A percentile compares a stretch with the other conserved stretches of the same genome.
Conservation (phyloP, 2,113 vertebrate genomes). For the Poeciliopsis turrubarensis region DNA sequence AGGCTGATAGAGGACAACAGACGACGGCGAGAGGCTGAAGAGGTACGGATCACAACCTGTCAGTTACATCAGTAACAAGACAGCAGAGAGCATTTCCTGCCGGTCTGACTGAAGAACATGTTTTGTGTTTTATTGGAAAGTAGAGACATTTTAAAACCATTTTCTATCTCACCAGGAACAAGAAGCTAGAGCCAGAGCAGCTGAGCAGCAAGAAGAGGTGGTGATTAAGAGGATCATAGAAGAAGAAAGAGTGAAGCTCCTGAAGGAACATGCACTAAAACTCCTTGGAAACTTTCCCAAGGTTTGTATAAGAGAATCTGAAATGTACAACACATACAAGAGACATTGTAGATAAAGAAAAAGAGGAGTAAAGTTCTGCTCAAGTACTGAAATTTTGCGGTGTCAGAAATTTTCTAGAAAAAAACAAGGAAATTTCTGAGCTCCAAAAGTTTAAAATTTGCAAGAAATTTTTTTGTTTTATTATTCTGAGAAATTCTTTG, state of each 20-base stretch:
- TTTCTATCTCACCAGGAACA: slow-evolving; percentile 75
- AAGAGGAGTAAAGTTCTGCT: too few relatives aligned
- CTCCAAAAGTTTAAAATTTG: too few relatives aligned
- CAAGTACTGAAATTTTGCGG: too few relatives aligned
- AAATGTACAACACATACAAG: not conserved
- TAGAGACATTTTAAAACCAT: slow-evolving; percentile 1
- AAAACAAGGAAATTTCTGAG: too few relatives aligned
- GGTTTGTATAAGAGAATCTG: slow-evolving; percentile 68
- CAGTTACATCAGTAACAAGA: not conserved
- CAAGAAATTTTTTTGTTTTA: too few relatives aligned
- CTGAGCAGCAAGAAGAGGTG: slow-evolving; percentile 81
- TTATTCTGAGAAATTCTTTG: too few relatives aligned
- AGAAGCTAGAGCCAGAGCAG: slow-evolving; percentile 82
- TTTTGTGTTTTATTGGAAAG: not conserved
- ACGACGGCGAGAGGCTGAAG: slow-evolving; percentile 81
- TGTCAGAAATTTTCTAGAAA: too few relatives aligned
- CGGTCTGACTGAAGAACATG: not conserved
- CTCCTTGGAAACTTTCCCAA: slow-evolving; percentile 91
- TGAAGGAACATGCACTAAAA: slow-evolving; percentile 79
- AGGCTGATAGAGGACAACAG: slow-evolving; percentile 85
- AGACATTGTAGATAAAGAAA: too few relatives aligned
- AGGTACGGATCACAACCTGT: slow-evolving; percentile 57
- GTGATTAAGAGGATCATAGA: slow-evolving; percentile 84
- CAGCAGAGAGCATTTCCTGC: not conserved
- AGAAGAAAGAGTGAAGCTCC: slow-evolving; percentile 83